Base-by-base conservation (phyloP, 2,113 vertebrate genomes). In the Amazona vittata region DNA sequence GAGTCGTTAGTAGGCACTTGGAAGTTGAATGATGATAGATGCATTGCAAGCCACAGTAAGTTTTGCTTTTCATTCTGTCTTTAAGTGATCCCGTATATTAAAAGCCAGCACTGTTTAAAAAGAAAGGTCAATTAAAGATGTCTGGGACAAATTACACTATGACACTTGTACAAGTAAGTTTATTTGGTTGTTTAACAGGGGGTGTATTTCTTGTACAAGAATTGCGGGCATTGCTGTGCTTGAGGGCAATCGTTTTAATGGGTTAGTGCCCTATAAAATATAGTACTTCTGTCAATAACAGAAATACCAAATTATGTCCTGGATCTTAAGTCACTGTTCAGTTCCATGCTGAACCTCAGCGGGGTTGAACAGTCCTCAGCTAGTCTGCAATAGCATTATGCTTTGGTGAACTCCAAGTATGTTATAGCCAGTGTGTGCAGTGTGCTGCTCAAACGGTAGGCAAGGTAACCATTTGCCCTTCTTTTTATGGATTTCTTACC, bases 1-100 rank as follows among this genome's bases (percentile, higher is more conserved):
- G 89, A 88, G 76, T 94, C 82, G 77, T 96, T 94, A 94, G 64
- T 71, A 90, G 59, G 29, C 39, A 41, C 50, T 95, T 86, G 90
- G 47, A 92, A 86, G 70, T 49, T 62, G 52, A 90, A 94, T 68
- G 50, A 94, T 95, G 80, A 83, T 75, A 65, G 39, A 83, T 82
- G 46, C 59, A 20, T 64, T 85, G 74, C 39, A 94, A 86, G 77
- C 79, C 50, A 68, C 83, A 46, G 3, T 82, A 65, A 83, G 62
- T 83, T 90, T 68, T 76, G 71, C 49, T 87, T 90, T 84, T 74
- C 47, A 10, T 88, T 90, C 46, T 74, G 0, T 62, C 86, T 79
- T 65, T 83, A 37, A 79, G 28, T 71, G 12, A 37, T 81, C 50
- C 55, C 3, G 0, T 90, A 21, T 86, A 55, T 83, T 70, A 41